Conservation (phyloP, 2,113 vertebrate genomes). For the Isichthys henryi region DNA sequence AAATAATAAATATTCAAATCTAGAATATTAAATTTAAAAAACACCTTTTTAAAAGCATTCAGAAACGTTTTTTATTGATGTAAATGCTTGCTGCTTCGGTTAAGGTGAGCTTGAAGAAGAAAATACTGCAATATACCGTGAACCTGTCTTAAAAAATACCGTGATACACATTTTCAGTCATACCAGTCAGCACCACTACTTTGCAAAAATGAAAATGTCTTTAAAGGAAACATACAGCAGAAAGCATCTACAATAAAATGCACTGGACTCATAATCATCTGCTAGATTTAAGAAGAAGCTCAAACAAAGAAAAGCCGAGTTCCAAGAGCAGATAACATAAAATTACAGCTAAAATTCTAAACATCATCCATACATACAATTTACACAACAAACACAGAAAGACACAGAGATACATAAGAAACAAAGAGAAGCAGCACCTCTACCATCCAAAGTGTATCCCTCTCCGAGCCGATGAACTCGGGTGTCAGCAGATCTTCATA, state of each 20-base stretch:
- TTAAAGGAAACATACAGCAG: neutral
- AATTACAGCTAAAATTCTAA: neutral
- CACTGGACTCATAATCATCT: neutral
- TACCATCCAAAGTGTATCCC: constrained; percentile 63
- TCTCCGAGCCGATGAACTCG: constrained; percentile 62
- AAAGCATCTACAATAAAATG: neutral
- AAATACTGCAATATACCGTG: neutral
- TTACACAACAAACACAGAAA: neutral
- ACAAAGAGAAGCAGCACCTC: constrained; percentile 48
- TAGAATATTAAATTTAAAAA: neutral
- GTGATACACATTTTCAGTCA: neutral
- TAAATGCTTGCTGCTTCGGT: neutral
- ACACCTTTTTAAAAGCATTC: neutral
- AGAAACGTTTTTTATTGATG: neutral
- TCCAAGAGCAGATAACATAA: neutral
- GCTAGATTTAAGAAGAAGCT: neutral
- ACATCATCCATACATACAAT: neutral
- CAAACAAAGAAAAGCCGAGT: neutral
- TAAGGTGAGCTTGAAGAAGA: neutral
- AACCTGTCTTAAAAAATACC: neutral
- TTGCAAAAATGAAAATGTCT: neutral
- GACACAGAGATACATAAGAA: neutral
- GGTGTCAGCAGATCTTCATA: constrained; percentile 68
- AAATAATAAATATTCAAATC: neutral
- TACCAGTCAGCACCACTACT: neutral